Conservation (phyloP, 2,113 vertebrate genomes). For the Melanostigma gelatinosum region DNA sequence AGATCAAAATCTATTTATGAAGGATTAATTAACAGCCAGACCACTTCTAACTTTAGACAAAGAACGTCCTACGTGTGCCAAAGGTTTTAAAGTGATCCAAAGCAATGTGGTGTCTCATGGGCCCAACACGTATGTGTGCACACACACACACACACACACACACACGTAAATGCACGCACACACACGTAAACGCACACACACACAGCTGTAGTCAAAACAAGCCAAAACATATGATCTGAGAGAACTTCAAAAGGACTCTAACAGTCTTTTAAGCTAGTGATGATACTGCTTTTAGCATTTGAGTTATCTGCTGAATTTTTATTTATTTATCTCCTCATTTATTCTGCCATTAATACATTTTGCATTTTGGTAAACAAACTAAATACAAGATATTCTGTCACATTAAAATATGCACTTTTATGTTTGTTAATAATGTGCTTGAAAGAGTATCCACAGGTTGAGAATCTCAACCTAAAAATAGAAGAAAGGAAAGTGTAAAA, state of each 20-base stretch:
- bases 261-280: slow-evolving; percentile 58
- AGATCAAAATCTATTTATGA: slow-evolving; percentile 67
- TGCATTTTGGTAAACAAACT: slow-evolving; percentile 40
- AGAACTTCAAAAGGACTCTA: slow-evolving; percentile 57
- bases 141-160: neutral
- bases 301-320: slow-evolving; percentile 52
- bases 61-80: slow-evolving; percentile 49
- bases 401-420: slow-evolving; percentile 35
- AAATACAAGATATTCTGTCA: slow-evolving; percentile 28
- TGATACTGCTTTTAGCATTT: slow-evolving; percentile 55
- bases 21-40: slow-evolving; percentile 65
- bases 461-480: slow-evolving; percentile 29
- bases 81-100: slow-evolving; percentile 53
- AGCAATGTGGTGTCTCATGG: slow-evolving; percentile 53
- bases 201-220: slow-evolving; percentile 61
- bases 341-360: slow-evolving; percentile 42
- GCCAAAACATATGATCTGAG: slow-evolving; percentile 62
- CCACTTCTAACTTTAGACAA: slow-evolving; percentile 63
- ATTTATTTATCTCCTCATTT: slow-evolving; percentile 53
- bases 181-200: neutral
- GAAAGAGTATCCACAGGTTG: slow-evolving; percentile 26
- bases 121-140: neutral
- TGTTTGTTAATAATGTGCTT: slow-evolving; percentile 32
- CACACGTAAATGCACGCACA: no score
- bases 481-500: slow-evolving; percentile 49